Base-by-base conservation (phyloP, 2,113 vertebrate genomes). In the Ptyas mucosa region DNA sequence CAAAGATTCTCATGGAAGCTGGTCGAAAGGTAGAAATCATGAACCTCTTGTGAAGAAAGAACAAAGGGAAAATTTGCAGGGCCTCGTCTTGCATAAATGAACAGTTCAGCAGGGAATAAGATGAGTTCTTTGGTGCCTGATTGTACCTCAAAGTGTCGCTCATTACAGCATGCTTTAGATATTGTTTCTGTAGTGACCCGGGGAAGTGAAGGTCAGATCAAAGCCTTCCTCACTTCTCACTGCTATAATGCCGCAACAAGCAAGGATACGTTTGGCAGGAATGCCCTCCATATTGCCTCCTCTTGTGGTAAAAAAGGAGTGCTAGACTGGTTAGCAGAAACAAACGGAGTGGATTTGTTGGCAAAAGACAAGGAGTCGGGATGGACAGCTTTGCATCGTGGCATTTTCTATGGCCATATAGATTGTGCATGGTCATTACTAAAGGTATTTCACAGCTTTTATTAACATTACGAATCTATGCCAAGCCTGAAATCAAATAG, bases 311-410 rank as follows among this genome's bases (percentile, higher is more conserved):
- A 99, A 95, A 99, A 98, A 94, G 96, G 96, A 29, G 97, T 99
- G 34, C 95, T 99, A 24, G 98, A 99, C 57, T 99, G 99, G 99
- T 97, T 99, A 90, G 97, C 98, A 95, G 98, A 98, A 93, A 97
- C 94, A 92, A 99, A 98, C 97, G 98, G 97, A 90, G 98, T 98
- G 58, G 99, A 99, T 96, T 96, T 98, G 23, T 95, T 97, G 93
- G 96, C 97, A 0, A 99, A 99, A 95, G 99, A 99, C 96, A 98
- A 98, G 94, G 99, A 99, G 89, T 99, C 99, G 0, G 98, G 99
- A 93, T 99, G 99, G 99, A 99, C 99, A 0, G 98, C 99, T 92
- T 96, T 99, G 95, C 99, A 99, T 95, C 98, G 99, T 96, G 99
- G 99, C 88, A 97, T 98, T 94, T 99, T 99, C 97, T 99, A 99